Evolutionary conservation across 2,113 vertebrate species (phyloP).

Genomic region (Mesoclemmys tuberculata): DNA sequence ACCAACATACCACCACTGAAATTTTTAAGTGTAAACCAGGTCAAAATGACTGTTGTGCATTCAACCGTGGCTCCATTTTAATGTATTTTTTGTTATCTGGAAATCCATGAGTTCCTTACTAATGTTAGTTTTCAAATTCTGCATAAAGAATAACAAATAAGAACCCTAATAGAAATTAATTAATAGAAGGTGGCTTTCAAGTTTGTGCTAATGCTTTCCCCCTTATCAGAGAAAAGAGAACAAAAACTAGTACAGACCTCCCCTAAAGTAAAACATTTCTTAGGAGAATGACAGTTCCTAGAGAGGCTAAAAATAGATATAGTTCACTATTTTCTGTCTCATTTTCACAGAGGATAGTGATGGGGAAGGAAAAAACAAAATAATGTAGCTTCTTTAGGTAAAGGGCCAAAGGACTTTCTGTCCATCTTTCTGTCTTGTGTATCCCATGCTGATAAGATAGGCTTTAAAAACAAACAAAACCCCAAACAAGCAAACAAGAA

Average conservation of each 20-base stretch:
- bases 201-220: neutral
- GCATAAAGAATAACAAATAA: neutral
- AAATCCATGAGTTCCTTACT: slow-evolving; percentile 44
- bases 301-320: neutral
- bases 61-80: slow-evolving; percentile 15
- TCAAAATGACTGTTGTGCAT: neutral
- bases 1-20: neutral
- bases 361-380: neutral
- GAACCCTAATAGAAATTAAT: neutral
- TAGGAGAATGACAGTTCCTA: neutral
- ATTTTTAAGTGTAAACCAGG: neutral
- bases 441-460: neutral
- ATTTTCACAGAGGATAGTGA: neutral
- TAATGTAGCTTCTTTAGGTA: neutral
- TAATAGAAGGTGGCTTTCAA: neutral
- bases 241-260: neutral
- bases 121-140: neutral
- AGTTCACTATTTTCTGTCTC: neutral
- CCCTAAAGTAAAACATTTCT: neutral
- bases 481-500: neutral
- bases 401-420: neutral
- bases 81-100: slow-evolving; percentile 34
- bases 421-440: neutral
- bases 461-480: neutral
- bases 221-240: neutral